Evolutionary conservation across 2,113 vertebrate species (phyloP).

Genomic region (Plecotus auritus): DNA sequence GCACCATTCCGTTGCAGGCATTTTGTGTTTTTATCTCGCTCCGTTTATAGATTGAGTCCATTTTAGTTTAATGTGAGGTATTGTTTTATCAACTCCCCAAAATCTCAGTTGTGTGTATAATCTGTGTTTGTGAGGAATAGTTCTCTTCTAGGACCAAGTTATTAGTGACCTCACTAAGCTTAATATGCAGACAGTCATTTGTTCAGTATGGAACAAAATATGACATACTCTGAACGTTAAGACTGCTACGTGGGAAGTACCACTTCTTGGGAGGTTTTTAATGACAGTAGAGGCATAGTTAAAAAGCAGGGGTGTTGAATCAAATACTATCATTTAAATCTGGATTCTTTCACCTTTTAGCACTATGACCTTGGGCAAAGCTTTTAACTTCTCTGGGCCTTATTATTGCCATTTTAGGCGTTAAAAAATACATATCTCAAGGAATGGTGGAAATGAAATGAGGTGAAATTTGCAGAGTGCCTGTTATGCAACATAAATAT

Average conservation of each 20-base stretch:
- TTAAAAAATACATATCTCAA: not conserved
- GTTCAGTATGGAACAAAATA: not conserved
- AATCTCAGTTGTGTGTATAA: not conserved
- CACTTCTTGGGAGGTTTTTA: constrained; percentile 5
- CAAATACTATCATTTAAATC: not conserved
- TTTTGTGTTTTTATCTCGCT: not conserved
- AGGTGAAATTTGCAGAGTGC: not conserved
- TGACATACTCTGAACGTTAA: not conserved
- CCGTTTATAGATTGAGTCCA: not conserved
- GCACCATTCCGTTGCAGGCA: not conserved
- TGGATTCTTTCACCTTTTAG: not conserved
- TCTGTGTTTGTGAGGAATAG: not conserved
- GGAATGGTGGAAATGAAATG: constrained; percentile 14
- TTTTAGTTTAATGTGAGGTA: constrained; percentile 1
- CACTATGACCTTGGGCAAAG: not conserved
- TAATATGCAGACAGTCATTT: not conserved
- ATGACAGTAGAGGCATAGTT: not conserved
- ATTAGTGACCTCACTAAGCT: not conserved
- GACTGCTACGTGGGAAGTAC: not conserved
- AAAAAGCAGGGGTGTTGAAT: not conserved
- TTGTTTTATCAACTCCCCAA: not conserved
- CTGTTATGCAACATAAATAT: not conserved
- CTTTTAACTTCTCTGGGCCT: not conserved
- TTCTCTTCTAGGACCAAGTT: not conserved
- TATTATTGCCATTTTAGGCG: not conserved